Evolutionary conservation across 2,797 vertebrate species (phyloP), one percentile per base, ranked within the genome.

Genomic region (Argyrosomus regius): DNA sequence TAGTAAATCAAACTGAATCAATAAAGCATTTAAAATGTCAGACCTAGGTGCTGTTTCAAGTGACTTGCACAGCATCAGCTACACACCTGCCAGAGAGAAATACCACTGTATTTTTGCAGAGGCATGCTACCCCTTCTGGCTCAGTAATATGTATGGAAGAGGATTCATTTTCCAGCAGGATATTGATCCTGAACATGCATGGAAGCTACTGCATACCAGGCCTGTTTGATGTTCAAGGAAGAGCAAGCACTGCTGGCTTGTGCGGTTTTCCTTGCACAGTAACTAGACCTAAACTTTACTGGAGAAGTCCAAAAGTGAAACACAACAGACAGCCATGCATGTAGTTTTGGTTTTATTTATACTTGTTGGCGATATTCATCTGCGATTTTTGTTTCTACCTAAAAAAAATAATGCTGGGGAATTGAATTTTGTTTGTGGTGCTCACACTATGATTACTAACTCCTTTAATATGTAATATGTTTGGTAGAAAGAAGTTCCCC

Each of bases 151-250:
- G 60, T 68, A 77, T 81, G 76, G 74, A 82, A 73, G 78, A 53
- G 72, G 81, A 82, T 85, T 88, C 72, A 81, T 89, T 90, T 90
- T 89, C 78, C 81, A 80, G 80, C 81, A 77, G 72, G 52, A 62
- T 84, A 83, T 88, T 85, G 88, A 87, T 87, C 66, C 78, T 70
- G 46, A 84, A 80, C 70, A 78, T 65, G 82, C 83, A 68, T 87
- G 82, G 56, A 85, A 74, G 65, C 82, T 61, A 2, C 77, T 80
- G 70, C 72, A 3, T 52, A 48, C 22, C 43, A 24, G 59, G 31
- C 18, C 72, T 73, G 80, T 87, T 89, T 89, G 88, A 90, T 77
- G 88, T 92, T 69, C 52, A 12, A 46, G 73, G 66, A 58, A 49
- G 73, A 75, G 67, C 69, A 24, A 54, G 75, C 35, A 17, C 60